Base-by-base conservation (phyloP, 2,888 invertebrate genomes). In the Microplitis manilae region DNA sequence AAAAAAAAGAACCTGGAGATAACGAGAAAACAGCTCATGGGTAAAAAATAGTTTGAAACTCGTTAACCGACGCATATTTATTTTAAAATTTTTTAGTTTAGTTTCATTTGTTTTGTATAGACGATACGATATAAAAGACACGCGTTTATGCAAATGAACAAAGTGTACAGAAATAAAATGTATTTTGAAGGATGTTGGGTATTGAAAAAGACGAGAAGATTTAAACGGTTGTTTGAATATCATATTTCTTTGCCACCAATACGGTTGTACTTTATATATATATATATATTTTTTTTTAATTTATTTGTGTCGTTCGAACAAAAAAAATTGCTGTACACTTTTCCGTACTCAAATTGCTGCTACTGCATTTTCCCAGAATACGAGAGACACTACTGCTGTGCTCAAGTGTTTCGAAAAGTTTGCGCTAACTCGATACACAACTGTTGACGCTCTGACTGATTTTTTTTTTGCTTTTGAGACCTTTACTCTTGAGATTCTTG, bases 1-100 rank as follows among this genome's bases (percentile, higher is more conserved):
- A 69, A 7, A 68, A 40, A 68, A 76, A 64, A 77, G 69, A 38
- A 59, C 75, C 73, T 68, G 77, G 78, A 81, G 81, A 81, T 82
- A 80, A 82, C 80, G 81, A 81, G 82, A 82, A 79, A 80, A 75
- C 68, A 81, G 76, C 76, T 79, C 80, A 75, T 75, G 74, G 79
- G 81, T 50, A 80, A 79, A 80, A 79, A 82, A 80, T 79, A 82
- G 80, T 82, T 82, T 81, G 69, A 68, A 82, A 82, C 80, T 82
- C 80, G 81, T 82, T 82, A 82, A 74, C 71, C 72, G 65, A 30
- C 74, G 50, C 50, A 50, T 50, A 50, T 50, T 50, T 50, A 64
- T 20, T 17, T 20, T 1, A 17, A 15, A 5, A 64, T 64, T 64
- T 17, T 64, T 64, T 64, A 64, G 17, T 64, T 64, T 7, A 9